Evolutionary conservation across 1,140 invertebrate species (phyloP), one percentile per base, ranked within the genome.

Genomic region (Drosophila pallidifrons): DNA sequence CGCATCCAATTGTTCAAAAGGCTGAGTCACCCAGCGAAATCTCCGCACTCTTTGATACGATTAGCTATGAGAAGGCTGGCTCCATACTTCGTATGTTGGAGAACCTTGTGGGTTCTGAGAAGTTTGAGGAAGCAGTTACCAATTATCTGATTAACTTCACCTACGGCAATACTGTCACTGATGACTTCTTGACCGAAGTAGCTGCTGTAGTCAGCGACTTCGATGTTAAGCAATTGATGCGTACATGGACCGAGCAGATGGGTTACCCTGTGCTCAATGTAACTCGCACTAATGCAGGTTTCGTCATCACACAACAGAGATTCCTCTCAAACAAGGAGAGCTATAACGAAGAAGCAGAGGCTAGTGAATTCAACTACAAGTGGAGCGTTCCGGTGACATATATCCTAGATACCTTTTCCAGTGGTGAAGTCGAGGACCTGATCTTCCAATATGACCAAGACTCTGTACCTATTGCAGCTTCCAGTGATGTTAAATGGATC

Each of bases 201-300:
- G 96, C 81, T 91, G 68, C 63, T 73, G 16, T 16, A 76, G 81
- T 49, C 51, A 87, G 28, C 1, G 80, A 91, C 1, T 80, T 95
- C 11, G 93, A 95, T 77, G 92, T 96, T 5, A 86, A 92, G 57
- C 90, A 94, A n/a, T 95, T 99, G 52, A 97, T 99, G 96, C 95
- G 97, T 63, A 98, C 97, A 0, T 99, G 98, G 97, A 98, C 97
- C 0, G 94, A 95, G 25, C 98, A 99, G 93, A 98, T 97, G 96
- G 98, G 98, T 4, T 98, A 96, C 81, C 98, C 98, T 0, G 94
- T 98, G 0, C 90, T 99, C 0, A 95, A 93, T 6, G 95, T 97
- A 1, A 73, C 92, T 2, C 90, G 83, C 1, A 38, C 41, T 1
- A 59, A 77, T 0, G 93, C 92, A 7, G 94, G 92, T 1, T 95